Conservation (phyloP, 2,113 vertebrate species). For the Psittacula cyanocephala region DNA sequence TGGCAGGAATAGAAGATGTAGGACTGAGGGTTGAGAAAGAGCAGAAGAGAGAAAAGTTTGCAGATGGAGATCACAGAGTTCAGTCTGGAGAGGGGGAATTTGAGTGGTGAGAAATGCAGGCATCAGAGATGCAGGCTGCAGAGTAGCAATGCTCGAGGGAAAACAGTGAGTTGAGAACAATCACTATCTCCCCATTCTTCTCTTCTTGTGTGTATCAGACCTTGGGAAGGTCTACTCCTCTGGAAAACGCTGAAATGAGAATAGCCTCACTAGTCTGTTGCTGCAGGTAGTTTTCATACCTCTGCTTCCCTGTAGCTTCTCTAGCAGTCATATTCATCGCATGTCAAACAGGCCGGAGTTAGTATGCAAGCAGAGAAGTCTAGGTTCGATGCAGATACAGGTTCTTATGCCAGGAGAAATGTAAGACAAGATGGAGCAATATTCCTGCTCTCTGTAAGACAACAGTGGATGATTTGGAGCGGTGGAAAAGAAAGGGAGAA, state of each 20-base stretch:
- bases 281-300: background rate
- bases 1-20: background rate
- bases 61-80: background rate
- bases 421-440: background rate
- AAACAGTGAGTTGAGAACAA: background rate
- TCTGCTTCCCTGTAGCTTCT: background rate
- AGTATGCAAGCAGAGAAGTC: background rate
- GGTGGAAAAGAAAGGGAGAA: background rate
- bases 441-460: background rate
- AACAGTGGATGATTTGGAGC: background rate
- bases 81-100: background rate
- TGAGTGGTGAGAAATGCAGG: background rate
- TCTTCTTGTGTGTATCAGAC: background rate
- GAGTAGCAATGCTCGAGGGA: background rate
- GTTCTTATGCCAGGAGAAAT: background rate
- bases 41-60: background rate
- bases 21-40: background rate
- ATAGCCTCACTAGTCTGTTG: background rate
- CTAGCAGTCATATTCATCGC: background rate
- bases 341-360: background rate
- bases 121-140: accelerated
- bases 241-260: background rate
- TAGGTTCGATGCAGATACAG: accelerated
- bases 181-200: background rate
- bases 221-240: background rate